Evolutionary conservation across 2,888 invertebrate species (phyloP), one percentile per base, ranked within the genome.

Genomic region (Drosophila nigricruria): DNA sequence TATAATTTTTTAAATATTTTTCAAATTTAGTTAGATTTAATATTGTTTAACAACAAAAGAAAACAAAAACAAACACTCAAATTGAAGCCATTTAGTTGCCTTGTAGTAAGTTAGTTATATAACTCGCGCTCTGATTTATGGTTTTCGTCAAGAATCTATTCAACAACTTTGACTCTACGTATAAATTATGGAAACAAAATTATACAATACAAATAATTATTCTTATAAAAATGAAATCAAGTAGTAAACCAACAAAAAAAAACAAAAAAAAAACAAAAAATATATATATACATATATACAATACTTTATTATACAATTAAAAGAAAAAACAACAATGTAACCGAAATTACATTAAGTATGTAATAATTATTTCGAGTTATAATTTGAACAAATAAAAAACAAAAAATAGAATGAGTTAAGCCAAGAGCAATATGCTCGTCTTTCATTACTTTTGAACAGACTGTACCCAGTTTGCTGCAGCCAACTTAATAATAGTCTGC

Each of bases 61-160:
- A n/a, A n/a, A n/a, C n/a, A 42, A 70, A 66, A 43, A 67, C 66
- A 43, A 70, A 75, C 68, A 65, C 73, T 73, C 82, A 80, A 65
- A 86, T 87, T 82, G 76, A 90, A 85, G 90, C 91, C 91, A 80
- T 90, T 91, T 90, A 84, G 88, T 91, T 91, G 91, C 91, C 91
- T 91, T 91, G 88, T 91, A 91, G 90, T 88, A 90, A 87, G 78
- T 86, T 89, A 85, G 84, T 79, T 81, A 27, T 78, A 65, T 73
- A 50, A 67, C 70, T 73, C 81, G 83, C 78, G 61, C 57, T 77
- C 67, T 82, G 18, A 73, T 84, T 83, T 88, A 66, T 70, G 64
- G 38, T 63, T 63, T 66, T 58, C 54, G 38, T 66, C 42, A 59
- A 63, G 53, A 64, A 75, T 60, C 63, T 73, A 78, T 69, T 67